Percentiles rank a stretch among this genome's conserved stretches.
phyloP scores from a whole-genome alignment of 2,888 invertebrate genomes.

The Stratiomys singularior region DNA sequence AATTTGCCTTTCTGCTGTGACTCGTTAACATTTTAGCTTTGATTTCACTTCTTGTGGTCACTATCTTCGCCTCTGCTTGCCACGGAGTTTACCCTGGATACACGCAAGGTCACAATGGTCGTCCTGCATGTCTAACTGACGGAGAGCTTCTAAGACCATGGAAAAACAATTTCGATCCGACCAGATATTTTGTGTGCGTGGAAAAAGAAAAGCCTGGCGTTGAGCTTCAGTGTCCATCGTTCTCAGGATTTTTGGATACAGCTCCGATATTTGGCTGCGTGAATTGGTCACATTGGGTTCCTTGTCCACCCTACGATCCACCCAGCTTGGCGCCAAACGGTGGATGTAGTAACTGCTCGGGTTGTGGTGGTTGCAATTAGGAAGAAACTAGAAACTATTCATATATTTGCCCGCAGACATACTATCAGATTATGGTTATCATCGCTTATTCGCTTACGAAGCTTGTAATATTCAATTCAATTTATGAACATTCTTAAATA shows the following conservation, averaged over 20 bases:
- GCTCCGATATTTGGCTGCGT: conserved; percentile 33
- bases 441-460: too few species aligned
- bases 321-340: conserved; percentile 17
- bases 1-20: neutral
- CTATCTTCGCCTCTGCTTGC: neutral
- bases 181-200: conserved; percentile 28
- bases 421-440: too few species aligned
- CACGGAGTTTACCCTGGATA: neutral
- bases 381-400: too few species aligned
- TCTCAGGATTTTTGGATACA: conserved; percentile 35
- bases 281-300: neutral
- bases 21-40: neutral
- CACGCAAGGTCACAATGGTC: conserved; percentile 39
- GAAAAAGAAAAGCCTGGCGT: neutral
- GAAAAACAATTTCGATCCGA: conserved; percentile 40
- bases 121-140: conserved; percentile 29
- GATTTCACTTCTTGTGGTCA: neutral
- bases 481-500: too few species aligned
- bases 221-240: conserved; percentile 13
- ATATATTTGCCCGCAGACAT: too few species aligned
- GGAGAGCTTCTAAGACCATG: conserved; percentile 16
- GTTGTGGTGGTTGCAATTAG: neutral
- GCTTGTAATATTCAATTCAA: too few species aligned
- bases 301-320: conserved; percentile 26
- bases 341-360: neutral